A percentile compares a stretch with the other conserved stretches of the same genome.
Conservation (phyloP, 2,888 invertebrate species). For the Cataglyphis cursor region DNA sequence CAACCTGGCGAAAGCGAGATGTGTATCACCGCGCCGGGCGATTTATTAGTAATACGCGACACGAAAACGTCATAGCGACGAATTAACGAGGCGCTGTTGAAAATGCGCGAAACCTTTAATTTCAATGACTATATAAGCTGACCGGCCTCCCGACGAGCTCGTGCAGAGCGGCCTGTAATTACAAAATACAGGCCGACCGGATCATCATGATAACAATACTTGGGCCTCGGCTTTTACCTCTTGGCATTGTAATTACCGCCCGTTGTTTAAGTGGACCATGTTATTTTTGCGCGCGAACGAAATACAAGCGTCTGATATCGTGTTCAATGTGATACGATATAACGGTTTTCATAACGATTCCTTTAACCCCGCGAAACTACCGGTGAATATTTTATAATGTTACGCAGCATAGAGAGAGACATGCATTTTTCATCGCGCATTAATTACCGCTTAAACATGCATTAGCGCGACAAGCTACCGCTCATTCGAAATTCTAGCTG, state of each 20-base stretch:
- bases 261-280: conserved; percentile 67
- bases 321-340: conserved; percentile 55
- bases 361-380: conserved; percentile 39
- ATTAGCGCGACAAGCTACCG: conserved; percentile 33
- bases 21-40: neutral
- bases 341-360: conserved; percentile 36
- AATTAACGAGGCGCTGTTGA: conserved; percentile 73
- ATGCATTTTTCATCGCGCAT: conserved; percentile 38
- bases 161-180: conserved; percentile 62
- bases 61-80: conserved; percentile 64
- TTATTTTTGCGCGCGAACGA: conserved; percentile 67
- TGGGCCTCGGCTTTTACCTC: conserved; percentile 61
- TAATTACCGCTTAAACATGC: conserved; percentile 34
- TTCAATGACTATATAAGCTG: conserved; percentile 67
- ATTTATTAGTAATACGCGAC: conserved; percentile 65
- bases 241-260: conserved; percentile 73
- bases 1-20: neutral
- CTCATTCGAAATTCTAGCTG: conserved; percentile 27
- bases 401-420: conserved; percentile 4
- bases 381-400: conserved; percentile 46
- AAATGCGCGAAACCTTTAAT: conserved; percentile 71
- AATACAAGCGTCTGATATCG: conserved; percentile 56
- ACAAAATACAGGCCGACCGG: conserved; percentile 63
- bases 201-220: conserved; percentile 75
- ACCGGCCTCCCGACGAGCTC: conserved; percentile 33